phyloP scores from a whole-genome alignment of 2,888 invertebrate species.

The Lagria hirta region DNA sequence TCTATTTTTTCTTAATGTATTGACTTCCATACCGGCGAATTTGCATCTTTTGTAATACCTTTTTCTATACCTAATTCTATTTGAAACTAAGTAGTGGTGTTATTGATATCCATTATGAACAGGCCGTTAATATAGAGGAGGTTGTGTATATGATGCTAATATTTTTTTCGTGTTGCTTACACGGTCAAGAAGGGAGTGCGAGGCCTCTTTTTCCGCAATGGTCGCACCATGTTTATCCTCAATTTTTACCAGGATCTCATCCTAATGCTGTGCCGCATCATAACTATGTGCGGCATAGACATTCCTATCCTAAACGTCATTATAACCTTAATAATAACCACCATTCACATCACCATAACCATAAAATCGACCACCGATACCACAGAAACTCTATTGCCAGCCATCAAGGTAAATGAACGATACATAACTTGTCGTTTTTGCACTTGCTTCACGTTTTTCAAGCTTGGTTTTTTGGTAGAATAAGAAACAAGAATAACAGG shows the following conservation, averaged over 20 bases:
- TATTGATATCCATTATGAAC: too few species aligned
- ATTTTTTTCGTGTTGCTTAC: constrained; percentile 25
- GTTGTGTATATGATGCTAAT: constrained; percentile 21
- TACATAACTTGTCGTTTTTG: too few species aligned
- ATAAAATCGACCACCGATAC: constrained; percentile 61
- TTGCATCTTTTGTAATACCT: too few species aligned
- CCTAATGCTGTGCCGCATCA: constrained; percentile 66
- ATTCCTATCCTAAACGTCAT: constrained; percentile 58
- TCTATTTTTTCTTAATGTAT: too few species aligned
- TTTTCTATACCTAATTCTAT: too few species aligned
- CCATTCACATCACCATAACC: constrained; percentile 63
- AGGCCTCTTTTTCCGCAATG: constrained; percentile 91
- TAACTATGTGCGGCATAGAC: constrained; percentile 49
- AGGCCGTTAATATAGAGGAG: too few species aligned
- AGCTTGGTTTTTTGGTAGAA: neutral
- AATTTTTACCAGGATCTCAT: constrained; percentile 90
- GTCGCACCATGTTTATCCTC: constrained; percentile 93
- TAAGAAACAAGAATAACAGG: neutral
- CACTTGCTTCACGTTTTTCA: constrained; percentile 6
- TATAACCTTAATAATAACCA: constrained; percentile 64
- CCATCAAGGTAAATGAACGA: constrained; percentile 59
- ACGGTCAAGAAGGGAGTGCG: constrained; percentile 58
- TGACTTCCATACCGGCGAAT: too few species aligned
- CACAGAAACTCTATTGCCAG: constrained; percentile 63
- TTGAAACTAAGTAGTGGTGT: too few species aligned